Percentiles rank a stretch among this genome's conserved stretches.
These are phyloP conservation scores for Platysternon megacephalum DNA, from an alignment of 2,113 vertebrate species.

Conservation along the genomic window DNA sequence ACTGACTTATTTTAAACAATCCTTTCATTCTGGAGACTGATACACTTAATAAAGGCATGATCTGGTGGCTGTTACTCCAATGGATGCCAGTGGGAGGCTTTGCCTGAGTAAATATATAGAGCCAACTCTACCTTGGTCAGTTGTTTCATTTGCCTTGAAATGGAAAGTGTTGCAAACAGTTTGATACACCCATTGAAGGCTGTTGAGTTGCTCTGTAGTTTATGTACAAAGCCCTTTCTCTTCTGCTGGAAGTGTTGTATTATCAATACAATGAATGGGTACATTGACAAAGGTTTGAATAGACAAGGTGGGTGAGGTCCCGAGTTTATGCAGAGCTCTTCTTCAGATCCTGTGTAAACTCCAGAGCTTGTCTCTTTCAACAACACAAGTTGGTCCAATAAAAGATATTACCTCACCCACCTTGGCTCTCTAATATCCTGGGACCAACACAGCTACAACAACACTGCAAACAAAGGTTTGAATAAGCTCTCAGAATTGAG, in stretches of 20 bases:
- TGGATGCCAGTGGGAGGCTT: neutral
- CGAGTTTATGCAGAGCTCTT: neutral
- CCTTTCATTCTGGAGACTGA: neutral
- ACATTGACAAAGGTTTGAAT: neutral
- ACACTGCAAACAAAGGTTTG: neutral
- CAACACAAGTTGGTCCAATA: neutral
- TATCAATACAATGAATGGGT: neutral
- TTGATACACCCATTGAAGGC: neutral
- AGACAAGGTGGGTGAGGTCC: neutral
- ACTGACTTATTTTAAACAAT: neutral
- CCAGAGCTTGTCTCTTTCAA: neutral
- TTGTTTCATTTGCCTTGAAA: neutral
- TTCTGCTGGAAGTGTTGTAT: neutral
- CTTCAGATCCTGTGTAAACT: neutral
- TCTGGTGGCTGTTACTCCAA: neutral
- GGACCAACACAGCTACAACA: neutral
- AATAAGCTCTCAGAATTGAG: neutral
- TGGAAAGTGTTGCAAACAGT: neutral
- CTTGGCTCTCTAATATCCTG: neutral
- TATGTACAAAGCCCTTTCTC: neutral
- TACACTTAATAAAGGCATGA: neutral
- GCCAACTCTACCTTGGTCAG: rapidly evolving
- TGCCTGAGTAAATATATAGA: neutral
- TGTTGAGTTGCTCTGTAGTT: neutral
- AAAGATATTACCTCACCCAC: neutral